phyloP scores from a whole-genome alignment of 2,797 vertebrate species.

The Ceryle rudis region DNA sequence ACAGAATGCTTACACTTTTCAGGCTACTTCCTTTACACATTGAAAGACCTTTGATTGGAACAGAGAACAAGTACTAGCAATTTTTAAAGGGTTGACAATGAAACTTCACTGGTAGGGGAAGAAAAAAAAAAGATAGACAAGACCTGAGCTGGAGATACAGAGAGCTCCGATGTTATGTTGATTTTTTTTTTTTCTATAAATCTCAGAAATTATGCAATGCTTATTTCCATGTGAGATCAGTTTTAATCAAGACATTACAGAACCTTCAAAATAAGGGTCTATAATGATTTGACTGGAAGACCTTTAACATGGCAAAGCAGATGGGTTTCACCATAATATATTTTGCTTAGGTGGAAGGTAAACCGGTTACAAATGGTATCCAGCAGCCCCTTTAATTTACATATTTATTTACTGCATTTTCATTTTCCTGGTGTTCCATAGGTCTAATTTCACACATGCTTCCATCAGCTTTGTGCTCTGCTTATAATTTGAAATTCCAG shows the following conservation, averaged over 20 bases:
- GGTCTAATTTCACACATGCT: neutral
- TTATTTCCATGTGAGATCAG: neutral
- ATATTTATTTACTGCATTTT: neutral
- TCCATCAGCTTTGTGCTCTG: neutral
- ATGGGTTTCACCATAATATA: neutral
- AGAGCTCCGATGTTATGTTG: neutral
- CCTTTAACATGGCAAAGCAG: neutral
- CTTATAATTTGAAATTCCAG: conserved; percentile 39
- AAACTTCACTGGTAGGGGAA: neutral
- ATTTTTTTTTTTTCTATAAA: too few species aligned
- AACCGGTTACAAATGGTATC: neutral
- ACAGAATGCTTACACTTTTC: neutral
- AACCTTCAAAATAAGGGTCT: neutral
- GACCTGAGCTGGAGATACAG: neutral
- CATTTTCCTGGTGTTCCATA: neutral
- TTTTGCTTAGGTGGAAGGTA: neutral
- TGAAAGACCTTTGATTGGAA: neutral
- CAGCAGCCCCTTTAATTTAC: neutral
- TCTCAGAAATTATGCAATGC: neutral
- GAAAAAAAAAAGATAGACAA: neutral
- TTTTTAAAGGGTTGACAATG: neutral
- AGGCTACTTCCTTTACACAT: neutral
- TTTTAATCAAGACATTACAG: neutral
- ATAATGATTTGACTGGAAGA: neutral
- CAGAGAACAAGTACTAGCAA: neutral